phyloP scores from a whole-genome alignment of 1,140 invertebrate species.

The Drosophila rufa region DNA sequence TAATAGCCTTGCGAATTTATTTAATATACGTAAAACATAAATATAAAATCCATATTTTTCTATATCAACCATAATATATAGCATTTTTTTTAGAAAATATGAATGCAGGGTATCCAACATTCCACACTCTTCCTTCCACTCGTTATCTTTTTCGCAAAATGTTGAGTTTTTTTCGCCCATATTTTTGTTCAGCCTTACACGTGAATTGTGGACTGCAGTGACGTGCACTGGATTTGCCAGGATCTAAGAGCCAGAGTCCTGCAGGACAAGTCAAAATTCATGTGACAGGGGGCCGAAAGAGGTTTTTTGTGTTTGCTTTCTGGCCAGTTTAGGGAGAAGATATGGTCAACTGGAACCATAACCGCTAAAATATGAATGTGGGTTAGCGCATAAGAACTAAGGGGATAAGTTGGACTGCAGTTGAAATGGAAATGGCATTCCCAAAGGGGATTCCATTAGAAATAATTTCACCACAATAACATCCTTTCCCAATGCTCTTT shows the following conservation, averaged over 20 bases:
- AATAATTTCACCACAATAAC: constrained; percentile 62
- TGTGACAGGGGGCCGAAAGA: constrained; percentile 51
- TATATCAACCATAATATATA: no score
- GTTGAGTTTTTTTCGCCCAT: constrained; percentile 24
- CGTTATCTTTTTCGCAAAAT: background rate
- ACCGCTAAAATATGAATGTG: constrained; percentile 38
- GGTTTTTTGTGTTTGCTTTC: constrained; percentile 45
- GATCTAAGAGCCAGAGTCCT: constrained; percentile 44
- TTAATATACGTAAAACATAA: no score
- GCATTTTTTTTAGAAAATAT: background rate
- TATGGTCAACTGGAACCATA: constrained; percentile 37
- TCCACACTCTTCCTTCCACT: no score
- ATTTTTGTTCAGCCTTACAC: constrained; percentile 33
- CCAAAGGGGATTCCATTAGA: constrained; percentile 41
- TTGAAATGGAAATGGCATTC: constrained; percentile 20
- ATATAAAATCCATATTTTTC: no score
- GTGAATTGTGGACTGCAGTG: constrained; percentile 81
- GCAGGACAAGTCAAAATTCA: constrained; percentile 72
- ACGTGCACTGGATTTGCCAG: constrained; percentile 52
- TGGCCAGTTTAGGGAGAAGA: constrained; percentile 60
- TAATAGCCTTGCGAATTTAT: no score
- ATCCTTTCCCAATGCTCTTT: constrained; percentile 17
- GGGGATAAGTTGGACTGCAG: constrained; percentile 17
- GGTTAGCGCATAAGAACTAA: constrained; percentile 37
- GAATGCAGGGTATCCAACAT: background rate